Evolutionary conservation across 2,113 vertebrate genomes (phyloP), one percentile per base, ranked within the genome.

Genomic region (Callopanchax toddi): DNA sequence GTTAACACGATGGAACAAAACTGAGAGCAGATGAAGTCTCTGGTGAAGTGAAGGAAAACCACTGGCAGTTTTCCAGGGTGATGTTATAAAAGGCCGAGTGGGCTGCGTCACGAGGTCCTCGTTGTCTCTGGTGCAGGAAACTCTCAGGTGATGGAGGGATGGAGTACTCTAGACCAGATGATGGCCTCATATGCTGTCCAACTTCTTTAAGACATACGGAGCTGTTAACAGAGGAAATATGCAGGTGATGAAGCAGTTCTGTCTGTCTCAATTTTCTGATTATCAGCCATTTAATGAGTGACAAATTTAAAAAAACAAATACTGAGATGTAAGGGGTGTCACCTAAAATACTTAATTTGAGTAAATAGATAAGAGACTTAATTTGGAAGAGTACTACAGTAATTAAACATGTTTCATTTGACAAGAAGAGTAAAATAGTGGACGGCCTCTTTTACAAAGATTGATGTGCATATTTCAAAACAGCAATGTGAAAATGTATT

Each of bases 191-290:
- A 99, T 96, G 89, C 94, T 97, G 89, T 99, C 96, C 92, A 99
- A 87, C 85, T 98, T 97, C 93, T 96, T 98, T 77, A 99, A 87
- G 68, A 99, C 88, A 85, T 93, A 98, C 0, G 97, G 97, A 49
- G 96, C 97, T 99, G 90, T 13, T 34, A 52, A 54, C 5, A 54
- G 79, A 90, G 20, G 81, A 44, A 54, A 26, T 3, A 37, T 0
- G 0, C 6, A 39, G 21, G 21, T 49, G 13, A 49, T 49, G 22
- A 49, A 13, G 7, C 22, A 21, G 25, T 25, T 50, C 43, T 44
- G 5, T 18, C 10, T 17, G 1, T 48, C n/a, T n/a, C n/a, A n/a
- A n/a, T n/a, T n/a, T n/a, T n/a, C n/a, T n/a, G n/a, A n/a, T n/a
- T n/a, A n/a, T n/a, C 29, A 32, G 29, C 0, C 5, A 32, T 7